These are phyloP conservation scores for Leuctra nigra DNA, from an alignment of 2,888 invertebrate genomes.

Conservation along the genomic window DNA sequence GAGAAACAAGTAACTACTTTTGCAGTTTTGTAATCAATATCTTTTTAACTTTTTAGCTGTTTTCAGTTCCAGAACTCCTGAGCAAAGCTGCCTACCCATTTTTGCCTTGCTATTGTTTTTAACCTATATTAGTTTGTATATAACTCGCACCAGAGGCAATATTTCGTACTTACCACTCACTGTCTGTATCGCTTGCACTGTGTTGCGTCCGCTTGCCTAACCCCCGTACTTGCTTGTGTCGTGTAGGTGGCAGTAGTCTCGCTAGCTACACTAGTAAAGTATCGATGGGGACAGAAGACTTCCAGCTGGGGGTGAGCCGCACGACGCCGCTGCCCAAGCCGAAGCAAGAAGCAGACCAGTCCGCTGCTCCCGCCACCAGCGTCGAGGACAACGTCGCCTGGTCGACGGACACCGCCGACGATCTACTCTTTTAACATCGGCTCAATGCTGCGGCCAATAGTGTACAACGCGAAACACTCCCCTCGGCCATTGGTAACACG, in stretches of 20 bases:
- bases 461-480: neutral
- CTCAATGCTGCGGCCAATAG: neutral
- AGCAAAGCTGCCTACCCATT: too few species aligned
- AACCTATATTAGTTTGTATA: too few species aligned
- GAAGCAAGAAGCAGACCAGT: slow-evolving; percentile 23
- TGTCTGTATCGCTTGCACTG: neutral
- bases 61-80: too few species aligned
- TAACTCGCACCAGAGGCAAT: too few species aligned
- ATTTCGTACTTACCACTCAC: too few species aligned
- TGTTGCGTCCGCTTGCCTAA: neutral
- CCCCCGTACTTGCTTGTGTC: neutral
- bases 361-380: slow-evolving; percentile 28
- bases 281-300: slow-evolving; percentile 52
- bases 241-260: slow-evolving; percentile 48
- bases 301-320: slow-evolving; percentile 74
- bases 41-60: too few species aligned
- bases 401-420: slow-evolving; percentile 42
- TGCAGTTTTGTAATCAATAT: too few species aligned
- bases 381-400: slow-evolving; percentile 38
- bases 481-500: neutral
- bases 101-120: too few species aligned
- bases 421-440: slow-evolving; percentile 40
- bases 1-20: too few species aligned
- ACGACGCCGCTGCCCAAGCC: slow-evolving; percentile 38
- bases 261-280: slow-evolving; percentile 77